A percentile compares a stretch with the other conserved stretches of the same genome.
phyloP scores from a whole-genome alignment of 2,113 vertebrate genomes.

The Hippoglossus stenolepis region DNA sequence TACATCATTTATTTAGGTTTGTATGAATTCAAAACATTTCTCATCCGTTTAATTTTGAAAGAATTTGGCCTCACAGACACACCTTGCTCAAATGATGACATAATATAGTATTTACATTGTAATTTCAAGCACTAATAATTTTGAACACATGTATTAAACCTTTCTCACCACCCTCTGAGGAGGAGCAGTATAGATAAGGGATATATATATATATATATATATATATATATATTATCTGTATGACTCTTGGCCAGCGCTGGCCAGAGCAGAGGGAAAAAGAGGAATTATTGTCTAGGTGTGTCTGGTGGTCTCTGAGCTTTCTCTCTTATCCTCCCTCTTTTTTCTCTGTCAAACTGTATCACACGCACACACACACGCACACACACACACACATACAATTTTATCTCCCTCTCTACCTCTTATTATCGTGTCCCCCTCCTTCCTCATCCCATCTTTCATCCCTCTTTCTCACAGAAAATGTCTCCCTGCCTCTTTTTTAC shows the following conservation, averaged over 20 bases:
- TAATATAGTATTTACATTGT: not conserved
- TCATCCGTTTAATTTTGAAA: too few species aligned
- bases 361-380: not conserved
- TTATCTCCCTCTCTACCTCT: slow-evolving; percentile 15
- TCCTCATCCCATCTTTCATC: slow-evolving; percentile 30
- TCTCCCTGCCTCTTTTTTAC: slow-evolving; percentile 35
- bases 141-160: not conserved
- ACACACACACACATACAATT: slow-evolving; percentile 6
- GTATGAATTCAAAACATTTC: too few species aligned
- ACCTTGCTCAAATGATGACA: not conserved
- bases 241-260: not conserved
- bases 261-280: not conserved
- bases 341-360: slow-evolving; percentile 28
- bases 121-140: not conserved
- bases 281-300: slow-evolving; percentile 6
- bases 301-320: slow-evolving; percentile 40
- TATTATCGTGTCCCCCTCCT: slow-evolving; percentile 9
- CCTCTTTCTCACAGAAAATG: slow-evolving; percentile 37
- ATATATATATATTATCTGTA: not conserved
- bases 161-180: not conserved
- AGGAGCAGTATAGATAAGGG: not conserved
- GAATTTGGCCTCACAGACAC: too few species aligned
- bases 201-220: too few species aligned
- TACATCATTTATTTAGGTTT: too few species aligned
- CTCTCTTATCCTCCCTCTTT: slow-evolving; percentile 23